Conservation (phyloP, 2,113 vertebrate genomes). For the Accipiter virgatus region DNA sequence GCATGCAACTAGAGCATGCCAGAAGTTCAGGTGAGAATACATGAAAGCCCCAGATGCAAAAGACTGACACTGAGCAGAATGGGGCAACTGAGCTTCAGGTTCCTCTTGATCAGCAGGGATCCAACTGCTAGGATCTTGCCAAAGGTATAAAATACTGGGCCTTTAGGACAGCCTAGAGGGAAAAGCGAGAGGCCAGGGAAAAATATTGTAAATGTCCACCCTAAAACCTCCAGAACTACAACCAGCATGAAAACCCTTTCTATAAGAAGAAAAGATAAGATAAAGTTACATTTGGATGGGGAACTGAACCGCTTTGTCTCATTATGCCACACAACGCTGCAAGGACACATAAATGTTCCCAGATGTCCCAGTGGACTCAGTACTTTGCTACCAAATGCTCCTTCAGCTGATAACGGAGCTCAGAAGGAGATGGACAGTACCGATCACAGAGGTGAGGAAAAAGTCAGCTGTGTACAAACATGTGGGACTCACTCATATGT, state of each 20-base stretch:
- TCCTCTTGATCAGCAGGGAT: background rate
- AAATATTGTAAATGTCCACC: background rate
- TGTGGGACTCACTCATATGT: background rate
- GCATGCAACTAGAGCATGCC: background rate
- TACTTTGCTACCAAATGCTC: background rate
- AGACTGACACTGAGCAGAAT: background rate
- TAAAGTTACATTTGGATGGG: background rate
- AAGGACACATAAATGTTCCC: background rate
- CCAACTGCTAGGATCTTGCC: background rate
- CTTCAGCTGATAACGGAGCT: background rate
- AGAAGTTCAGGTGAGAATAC: slow-evolving; percentile 23
- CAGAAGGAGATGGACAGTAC: background rate
- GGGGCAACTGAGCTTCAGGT: background rate
- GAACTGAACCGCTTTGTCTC: background rate
- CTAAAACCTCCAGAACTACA: background rate
- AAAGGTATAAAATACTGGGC: background rate
- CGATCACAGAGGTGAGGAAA: background rate
- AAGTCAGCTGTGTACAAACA: background rate
- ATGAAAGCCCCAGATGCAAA: background rate
- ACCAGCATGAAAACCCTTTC: background rate
- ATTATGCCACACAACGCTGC: background rate
- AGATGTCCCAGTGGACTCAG: background rate
- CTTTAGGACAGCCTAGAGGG: background rate
- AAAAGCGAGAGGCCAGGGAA: background rate
- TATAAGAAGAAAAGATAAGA: background rate